Evolutionary conservation across 2,113 vertebrate genomes (phyloP).

Genomic region (Otocyon megalotis): DNA sequence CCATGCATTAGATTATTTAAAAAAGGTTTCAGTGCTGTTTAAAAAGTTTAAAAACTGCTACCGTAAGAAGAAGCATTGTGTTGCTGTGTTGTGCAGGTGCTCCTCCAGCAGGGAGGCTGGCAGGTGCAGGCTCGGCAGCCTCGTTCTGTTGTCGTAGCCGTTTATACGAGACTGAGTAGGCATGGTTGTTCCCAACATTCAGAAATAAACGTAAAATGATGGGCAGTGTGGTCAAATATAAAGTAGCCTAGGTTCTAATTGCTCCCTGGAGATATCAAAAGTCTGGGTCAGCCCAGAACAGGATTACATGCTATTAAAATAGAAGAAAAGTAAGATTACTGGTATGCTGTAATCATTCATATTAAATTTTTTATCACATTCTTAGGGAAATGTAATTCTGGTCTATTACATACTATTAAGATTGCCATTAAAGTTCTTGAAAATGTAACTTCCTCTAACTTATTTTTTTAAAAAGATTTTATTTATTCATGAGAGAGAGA

Average conservation of each 20-base stretch:
- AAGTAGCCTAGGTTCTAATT: rapidly evolving
- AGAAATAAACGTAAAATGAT: neutral
- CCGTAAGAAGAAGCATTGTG: rapidly evolving
- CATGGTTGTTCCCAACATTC: rapidly evolving
- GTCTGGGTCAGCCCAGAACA: neutral
- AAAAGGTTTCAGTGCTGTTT: neutral
- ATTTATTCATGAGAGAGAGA: no score
- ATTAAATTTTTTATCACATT: neutral
- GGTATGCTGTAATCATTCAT: rapidly evolving
- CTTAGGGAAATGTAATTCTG: neutral
- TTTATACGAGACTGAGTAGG: rapidly evolving
- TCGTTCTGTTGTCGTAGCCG: rapidly evolving
- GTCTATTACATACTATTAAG: neutral
- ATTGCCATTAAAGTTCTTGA: neutral
- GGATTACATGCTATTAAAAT: rapidly evolving
- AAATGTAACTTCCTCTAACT: no score
- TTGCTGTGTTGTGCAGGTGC: rapidly evolving
- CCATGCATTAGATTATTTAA: neutral
- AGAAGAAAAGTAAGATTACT: no score
- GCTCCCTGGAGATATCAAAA: rapidly evolving
- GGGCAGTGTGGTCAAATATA: rapidly evolving
- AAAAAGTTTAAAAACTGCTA: neutral
- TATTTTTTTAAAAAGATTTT: no score
- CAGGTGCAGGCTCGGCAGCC: rapidly evolving
- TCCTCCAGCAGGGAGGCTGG: neutral